Evolutionary conservation across 2,888 invertebrate genomes (phyloP), one percentile per base, ranked within the genome.

Genomic region (Drosophila colorata): DNA sequence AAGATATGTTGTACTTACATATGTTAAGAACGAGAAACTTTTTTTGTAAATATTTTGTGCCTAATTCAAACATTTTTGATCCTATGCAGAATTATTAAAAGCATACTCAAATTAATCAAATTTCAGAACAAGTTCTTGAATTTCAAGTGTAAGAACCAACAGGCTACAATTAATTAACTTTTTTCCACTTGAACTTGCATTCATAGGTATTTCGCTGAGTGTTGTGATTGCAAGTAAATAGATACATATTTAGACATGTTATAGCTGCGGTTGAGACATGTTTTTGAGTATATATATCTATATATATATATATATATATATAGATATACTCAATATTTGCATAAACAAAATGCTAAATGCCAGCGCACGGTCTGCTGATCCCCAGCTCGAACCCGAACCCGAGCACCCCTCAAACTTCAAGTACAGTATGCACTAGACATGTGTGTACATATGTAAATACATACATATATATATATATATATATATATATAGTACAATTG

Each of bases 311-410:
- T n/a, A 31, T 44, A 58, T 18, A 14, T 20, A 9, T 28, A 23
- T 33, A 33, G 38, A 11, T 44, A 28, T 40, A 44, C 47, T 23
- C 18, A 31, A 41, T 64, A 76, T 74, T 78, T 78, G 74, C 68
- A 73, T 78, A 78, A 74, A 73, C 68, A 75, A 68, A 73, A 8
- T 8, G 28, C 28, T 28, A 8, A 28, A 28, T 28, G 28, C 8
- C 28, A 9, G 43, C 41, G 55, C 55, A 56, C 66, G 59, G 65
- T 63, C 63, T 58, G 47, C 35, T 41, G 55, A 70, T 61, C 43
- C 38, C 25, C 18, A 37, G 20, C 9, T 37, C 55, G 33, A 31
- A 13, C 43, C 56, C 33, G 33, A 13, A 11, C 33, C 31, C 31
- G 13, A 3, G 1, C 31, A 3, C 53, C 20, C 14, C 4, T 6